phyloP scores from a whole-genome alignment of 2,113 vertebrate genomes.

The Prionailurus bengalensis region DNA sequence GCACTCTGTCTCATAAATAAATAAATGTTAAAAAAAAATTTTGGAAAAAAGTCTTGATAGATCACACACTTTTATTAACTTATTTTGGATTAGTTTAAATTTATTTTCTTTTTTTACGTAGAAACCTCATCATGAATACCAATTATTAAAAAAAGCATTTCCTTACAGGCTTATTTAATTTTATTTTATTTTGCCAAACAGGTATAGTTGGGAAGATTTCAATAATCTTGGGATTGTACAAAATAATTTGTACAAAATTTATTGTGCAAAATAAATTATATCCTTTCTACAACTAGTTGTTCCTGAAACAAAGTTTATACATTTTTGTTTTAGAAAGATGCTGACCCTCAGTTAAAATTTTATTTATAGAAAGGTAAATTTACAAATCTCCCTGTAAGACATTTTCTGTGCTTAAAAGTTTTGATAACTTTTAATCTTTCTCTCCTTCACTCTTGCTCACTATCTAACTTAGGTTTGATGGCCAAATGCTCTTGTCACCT shows the following conservation, averaged over 20 bases:
- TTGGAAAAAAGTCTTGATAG: background rate
- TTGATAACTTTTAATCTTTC: background rate
- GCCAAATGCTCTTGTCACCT: background rate
- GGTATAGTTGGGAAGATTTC: background rate
- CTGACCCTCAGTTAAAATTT: background rate
- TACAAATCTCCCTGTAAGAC: background rate
- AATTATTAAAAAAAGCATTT: background rate
- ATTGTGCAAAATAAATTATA: background rate
- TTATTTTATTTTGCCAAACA: background rate
- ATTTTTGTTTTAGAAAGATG: constrained; percentile 47
- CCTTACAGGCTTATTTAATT: background rate
- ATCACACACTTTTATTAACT: background rate
- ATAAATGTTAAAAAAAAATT: too few species aligned
- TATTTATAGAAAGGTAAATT: background rate
- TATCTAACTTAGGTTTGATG: background rate
- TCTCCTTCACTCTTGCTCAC: background rate
- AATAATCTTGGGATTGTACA: background rate
- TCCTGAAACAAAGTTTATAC: background rate
- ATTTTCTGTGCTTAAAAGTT: background rate
- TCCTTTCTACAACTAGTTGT: background rate
- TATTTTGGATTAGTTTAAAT: background rate
- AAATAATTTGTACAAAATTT: background rate
- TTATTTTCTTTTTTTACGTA: background rate
- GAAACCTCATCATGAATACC: background rate
- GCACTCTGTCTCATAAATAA: too few species aligned